Percentiles rank a stretch among this genome's conserved stretches.
phyloP scores from a whole-genome alignment of 2,888 invertebrate genomes.

The Tethea ocularis region DNA sequence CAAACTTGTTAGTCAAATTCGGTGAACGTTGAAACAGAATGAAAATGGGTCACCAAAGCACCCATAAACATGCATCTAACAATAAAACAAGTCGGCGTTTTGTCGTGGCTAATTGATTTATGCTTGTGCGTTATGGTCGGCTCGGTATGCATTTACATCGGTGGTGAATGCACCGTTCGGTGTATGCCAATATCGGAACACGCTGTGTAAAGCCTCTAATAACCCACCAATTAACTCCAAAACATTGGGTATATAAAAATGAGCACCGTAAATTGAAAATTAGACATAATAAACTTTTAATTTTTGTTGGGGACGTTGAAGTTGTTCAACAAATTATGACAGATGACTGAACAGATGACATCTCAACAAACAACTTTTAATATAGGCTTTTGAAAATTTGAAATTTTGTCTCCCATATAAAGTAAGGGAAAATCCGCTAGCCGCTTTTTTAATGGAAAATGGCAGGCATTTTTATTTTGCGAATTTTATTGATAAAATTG shows the following conservation, averaged over 20 bases:
- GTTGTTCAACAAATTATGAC: conserved; percentile 10
- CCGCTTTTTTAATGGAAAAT: not conserved
- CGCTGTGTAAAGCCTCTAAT: not conserved
- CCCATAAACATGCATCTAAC: conserved; percentile 32
- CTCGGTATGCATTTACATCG: conserved; percentile 33
- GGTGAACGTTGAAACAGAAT: not conserved
- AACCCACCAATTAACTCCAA: not conserved
- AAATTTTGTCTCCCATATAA: not conserved
- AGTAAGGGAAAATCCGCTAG: not conserved
- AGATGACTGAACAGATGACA: conserved; percentile 10
- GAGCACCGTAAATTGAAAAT: conserved; percentile 1
- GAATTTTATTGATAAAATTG: not conserved
- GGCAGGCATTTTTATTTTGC: not conserved
- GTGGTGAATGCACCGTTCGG: conserved; percentile 16
- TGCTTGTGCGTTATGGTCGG: conserved; percentile 34
- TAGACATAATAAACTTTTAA: conserved; percentile 9
- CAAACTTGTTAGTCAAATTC: not conserved
- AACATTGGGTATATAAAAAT: not conserved
- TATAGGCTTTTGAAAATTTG: not conserved
- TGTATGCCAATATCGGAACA: conserved; percentile 13
- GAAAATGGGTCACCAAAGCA: conserved; percentile 16
- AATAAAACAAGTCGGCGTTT: conserved; percentile 51
- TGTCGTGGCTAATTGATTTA: conserved; percentile 62
- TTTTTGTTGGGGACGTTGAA: not conserved
- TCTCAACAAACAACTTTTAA: conserved; percentile 9